Conservation (phyloP, 2,888 invertebrate species). For the Fragum fragum region DNA sequence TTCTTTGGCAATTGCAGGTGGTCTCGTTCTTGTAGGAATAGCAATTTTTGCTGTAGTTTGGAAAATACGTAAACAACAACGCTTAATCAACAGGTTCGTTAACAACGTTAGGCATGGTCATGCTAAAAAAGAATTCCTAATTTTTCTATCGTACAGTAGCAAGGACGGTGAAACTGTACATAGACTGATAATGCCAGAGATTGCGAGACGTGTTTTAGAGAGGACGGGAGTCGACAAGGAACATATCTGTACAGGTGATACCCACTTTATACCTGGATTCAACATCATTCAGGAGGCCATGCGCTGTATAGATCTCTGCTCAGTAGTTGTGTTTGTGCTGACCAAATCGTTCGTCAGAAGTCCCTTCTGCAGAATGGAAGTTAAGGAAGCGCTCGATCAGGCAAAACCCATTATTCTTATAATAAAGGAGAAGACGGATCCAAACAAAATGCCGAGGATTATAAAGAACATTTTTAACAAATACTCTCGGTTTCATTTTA, state of each 20-base stretch:
- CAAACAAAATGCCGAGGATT: not conserved
- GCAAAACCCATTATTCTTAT: slow-evolving; percentile 1
- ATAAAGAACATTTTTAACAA: not conserved
- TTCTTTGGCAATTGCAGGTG: too few species aligned
- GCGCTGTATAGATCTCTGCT: not conserved
- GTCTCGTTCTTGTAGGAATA: too few species aligned
- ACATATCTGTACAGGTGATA: slow-evolving; percentile 10
- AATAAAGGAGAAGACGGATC: not conserved
- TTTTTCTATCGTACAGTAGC: too few species aligned
- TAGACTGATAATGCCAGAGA: too few species aligned
- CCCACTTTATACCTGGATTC: slow-evolving; percentile 13
- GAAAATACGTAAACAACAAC: too few species aligned
- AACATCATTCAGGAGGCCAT: slow-evolving; percentile 13
- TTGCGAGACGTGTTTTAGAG: too few species aligned
- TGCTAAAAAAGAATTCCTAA: too few species aligned
- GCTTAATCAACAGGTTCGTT: too few species aligned
- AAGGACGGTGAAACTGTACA: too few species aligned
- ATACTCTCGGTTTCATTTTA: not conserved
- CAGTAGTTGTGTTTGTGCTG: not conserved
- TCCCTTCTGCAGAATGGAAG: not conserved
- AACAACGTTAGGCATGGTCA: too few species aligned
- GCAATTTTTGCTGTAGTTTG: too few species aligned
- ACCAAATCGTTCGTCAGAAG: not conserved
- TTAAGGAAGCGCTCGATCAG: slow-evolving; percentile 8
- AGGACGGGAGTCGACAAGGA: not conserved